Evolutionary conservation across 2,797 vertebrate species (phyloP).

Genomic region (Phataginus tetradactyla): DNA sequence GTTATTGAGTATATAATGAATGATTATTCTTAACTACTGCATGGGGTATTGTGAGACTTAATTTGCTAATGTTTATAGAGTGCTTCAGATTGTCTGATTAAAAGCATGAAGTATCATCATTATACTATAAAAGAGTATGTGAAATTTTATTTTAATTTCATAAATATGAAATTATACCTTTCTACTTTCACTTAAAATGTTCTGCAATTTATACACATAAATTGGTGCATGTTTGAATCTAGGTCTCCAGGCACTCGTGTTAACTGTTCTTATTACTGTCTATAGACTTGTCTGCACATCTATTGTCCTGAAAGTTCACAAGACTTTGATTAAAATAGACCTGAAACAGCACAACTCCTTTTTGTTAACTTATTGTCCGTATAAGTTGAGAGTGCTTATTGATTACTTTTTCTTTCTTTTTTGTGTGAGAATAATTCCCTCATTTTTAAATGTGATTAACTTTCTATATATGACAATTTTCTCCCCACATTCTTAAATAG

Average conservation of each 20-base stretch:
- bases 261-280: background rate
- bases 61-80: constrained; percentile 80
- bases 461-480: background rate
- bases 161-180: constrained; percentile 80
- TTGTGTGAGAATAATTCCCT: background rate
- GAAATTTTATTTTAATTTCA: constrained; percentile 80
- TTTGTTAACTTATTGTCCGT: background rate
- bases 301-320: background rate
- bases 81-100: constrained; percentile 79
- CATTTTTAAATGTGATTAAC: constrained; percentile 1
- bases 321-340: background rate
- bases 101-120: constrained; percentile 76
- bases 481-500: background rate
- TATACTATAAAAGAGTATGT: constrained; percentile 67
- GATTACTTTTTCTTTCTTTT: background rate
- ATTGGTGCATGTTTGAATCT: constrained; percentile 24
- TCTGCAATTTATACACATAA: constrained; percentile 63
- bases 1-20: constrained; percentile 76
- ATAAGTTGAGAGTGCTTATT: background rate
- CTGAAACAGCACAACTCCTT: background rate
- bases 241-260: background rate
- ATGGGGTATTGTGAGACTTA: constrained; percentile 77
- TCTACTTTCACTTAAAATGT: constrained; percentile 61
- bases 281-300: background rate
- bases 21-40: constrained; percentile 76